Evolutionary conservation across 1,140 invertebrate species (phyloP).

Genomic region (Drosophila kohkoa): DNA sequence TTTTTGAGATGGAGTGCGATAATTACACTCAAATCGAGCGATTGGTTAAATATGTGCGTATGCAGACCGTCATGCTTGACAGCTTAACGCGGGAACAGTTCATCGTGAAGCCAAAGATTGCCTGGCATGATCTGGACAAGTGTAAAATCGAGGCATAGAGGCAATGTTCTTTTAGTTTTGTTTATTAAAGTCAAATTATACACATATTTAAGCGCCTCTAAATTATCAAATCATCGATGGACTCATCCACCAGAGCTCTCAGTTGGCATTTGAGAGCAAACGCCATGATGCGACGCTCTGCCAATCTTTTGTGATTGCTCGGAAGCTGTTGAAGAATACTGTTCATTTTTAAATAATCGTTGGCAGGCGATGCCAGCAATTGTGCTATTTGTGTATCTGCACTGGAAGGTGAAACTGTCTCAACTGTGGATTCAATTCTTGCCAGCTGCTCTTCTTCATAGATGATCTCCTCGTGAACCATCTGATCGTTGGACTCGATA

Average conservation of each 20-base stretch:
- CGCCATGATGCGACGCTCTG: slow-evolving; percentile 70
- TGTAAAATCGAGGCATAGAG: slow-evolving; percentile 52
- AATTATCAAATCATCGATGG: slow-evolving; percentile 59
- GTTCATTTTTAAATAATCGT: slow-evolving; percentile 56
- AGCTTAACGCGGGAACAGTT: slow-evolving; percentile 83
- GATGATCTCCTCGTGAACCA: slow-evolving; percentile 64
- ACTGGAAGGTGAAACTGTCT: neutral
- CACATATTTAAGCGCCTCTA: slow-evolving; percentile 37
- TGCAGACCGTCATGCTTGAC: slow-evolving; percentile 87
- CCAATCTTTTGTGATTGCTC: slow-evolving; percentile 27
- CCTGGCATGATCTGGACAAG: slow-evolving; percentile 83
- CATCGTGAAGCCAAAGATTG: slow-evolving; percentile 78
- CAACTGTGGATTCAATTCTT: slow-evolving; percentile 2
- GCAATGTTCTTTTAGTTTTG: slow-evolving; percentile 49
- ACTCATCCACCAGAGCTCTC: slow-evolving; percentile 56
- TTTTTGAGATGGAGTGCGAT: slow-evolving; percentile 88
- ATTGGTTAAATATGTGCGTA: slow-evolving; percentile 90
- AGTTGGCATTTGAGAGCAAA: slow-evolving; percentile 77
- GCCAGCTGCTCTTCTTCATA: slow-evolving; percentile 41
- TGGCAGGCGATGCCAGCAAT: slow-evolving; percentile 8
- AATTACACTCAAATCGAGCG: slow-evolving; percentile 88
- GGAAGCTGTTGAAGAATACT: slow-evolving; percentile 50
- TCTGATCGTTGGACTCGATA: slow-evolving; percentile 56
- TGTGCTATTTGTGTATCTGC: neutral
- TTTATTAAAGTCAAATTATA: slow-evolving; percentile 54